Base-by-base conservation (phyloP, 1,140 invertebrate genomes). In the Pentalonia nigronervosa region DNA sequence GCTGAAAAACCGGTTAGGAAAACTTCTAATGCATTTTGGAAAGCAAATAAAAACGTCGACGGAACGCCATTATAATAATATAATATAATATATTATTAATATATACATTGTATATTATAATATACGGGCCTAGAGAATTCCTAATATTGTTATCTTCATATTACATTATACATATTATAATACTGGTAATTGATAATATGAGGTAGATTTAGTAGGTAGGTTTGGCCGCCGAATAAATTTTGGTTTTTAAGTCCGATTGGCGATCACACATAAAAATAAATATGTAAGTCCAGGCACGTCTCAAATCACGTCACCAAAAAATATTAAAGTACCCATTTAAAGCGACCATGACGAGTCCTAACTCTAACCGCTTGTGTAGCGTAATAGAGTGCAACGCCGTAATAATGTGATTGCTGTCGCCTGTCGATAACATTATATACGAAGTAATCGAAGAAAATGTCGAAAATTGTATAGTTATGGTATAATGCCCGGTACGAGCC, bases 1-100 rank as follows among this genome's bases (percentile, higher is more conserved):
- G 34, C 48, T 50, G 87, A 89, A 56, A 89, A 89, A 89, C 88
- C 88, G 48, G 88, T 89, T 89, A 56, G 88, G 50, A 89, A 89
- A 89, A 89, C 48, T 56, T 89, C 30, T 56, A 89, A 89, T 89
- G 34, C 34, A 56, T 89, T 89, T 89, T 89, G 88, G 88, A 89
- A 89, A 89, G 88, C 88, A 89, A 87, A 50, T 48, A 89, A 47
- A 86, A 30, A 86, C 84, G 41, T 86, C 30, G 25, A 45, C 25
- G 30, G 60, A 76, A 76, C 60, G n/a, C 60, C n/a, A n/a, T 76
- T n/a, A 76, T 76, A 76, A 76, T 76, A 76, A n/a, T 76, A 14
- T 30, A 76, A 67, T 67, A n/a, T 67, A n/a, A 20, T 76, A n/a
- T 14, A 76, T 41, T 14, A 76, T 41, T 41, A 45, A 86, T 45